A percentile compares a stretch with the other conserved stretches of the same genome.
These are phyloP conservation scores for Dascyllus trimaculatus DNA, from an alignment of 2,113 vertebrate species.

Conservation along the genomic window DNA sequence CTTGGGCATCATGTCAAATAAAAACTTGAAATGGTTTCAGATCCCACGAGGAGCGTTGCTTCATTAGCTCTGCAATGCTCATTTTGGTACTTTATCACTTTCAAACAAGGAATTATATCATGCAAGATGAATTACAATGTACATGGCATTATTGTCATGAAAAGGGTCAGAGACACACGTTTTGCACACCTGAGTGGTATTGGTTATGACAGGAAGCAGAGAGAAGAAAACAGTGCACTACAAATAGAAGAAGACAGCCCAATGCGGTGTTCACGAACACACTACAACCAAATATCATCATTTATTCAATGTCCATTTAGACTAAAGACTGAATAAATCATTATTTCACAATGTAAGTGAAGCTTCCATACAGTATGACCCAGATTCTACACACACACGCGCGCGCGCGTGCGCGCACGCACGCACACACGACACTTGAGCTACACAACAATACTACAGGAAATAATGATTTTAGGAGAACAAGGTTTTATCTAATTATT, in stretches of 20 bases:
- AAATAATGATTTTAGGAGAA: neutral
- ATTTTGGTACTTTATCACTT: constrained; percentile 2
- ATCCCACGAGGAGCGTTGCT: neutral
- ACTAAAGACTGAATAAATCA: constrained; percentile 61
- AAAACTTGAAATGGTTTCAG: constrained; percentile 22
- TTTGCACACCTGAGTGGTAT: constrained; percentile 18
- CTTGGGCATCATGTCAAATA: constrained; percentile 3
- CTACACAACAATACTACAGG: neutral
- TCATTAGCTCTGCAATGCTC: constrained; percentile 23
- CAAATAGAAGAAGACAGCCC: constrained; percentile 24
- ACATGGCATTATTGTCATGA: neutral
- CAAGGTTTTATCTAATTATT: too few species aligned
- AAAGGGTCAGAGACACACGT: neutral
- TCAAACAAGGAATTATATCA: neutral
- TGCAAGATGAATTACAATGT: neutral
- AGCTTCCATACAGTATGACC: constrained; percentile 36
- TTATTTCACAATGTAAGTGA: constrained; percentile 32
- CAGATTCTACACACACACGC: constrained; percentile 28
- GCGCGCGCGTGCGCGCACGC: too few species aligned
- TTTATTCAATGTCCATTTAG: constrained; percentile 61
- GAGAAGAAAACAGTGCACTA: neutral
- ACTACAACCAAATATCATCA: constrained; percentile 55
- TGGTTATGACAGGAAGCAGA: constrained; percentile 6
- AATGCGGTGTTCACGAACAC: constrained; percentile 20
- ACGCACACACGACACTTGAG: neutral